These are phyloP conservation scores for Epirrhoe alternata DNA, from an alignment of 2,888 invertebrate genomes.

Conservation along the genomic window DNA sequence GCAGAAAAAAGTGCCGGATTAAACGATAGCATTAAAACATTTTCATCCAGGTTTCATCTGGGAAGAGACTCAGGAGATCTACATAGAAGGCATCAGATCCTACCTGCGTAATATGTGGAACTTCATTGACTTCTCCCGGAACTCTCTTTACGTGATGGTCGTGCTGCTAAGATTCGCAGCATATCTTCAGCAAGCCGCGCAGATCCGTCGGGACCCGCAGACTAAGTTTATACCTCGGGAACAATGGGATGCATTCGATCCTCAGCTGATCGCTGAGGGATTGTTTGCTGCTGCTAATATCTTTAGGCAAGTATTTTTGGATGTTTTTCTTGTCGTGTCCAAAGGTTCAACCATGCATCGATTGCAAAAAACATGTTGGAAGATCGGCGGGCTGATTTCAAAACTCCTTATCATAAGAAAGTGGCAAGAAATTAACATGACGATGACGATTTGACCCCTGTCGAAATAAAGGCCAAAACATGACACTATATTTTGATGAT, in stretches of 20 bases:
- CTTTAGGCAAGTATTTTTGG: constrained; percentile 89
- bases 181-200: constrained; percentile 89
- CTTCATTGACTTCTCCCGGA: constrained; percentile 97
- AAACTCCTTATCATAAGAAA: no score
- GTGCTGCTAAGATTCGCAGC: constrained; percentile 88
- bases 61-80: constrained; percentile 96
- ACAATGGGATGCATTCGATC: constrained; percentile 96
- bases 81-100: constrained; percentile 92
- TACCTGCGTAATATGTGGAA: constrained; percentile 98
- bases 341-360: no score
- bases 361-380: no score
- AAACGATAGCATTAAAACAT: no score
- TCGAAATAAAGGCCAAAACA: no score
- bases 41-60: constrained; percentile 85
- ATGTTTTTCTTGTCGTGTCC: no score
- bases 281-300: constrained; percentile 98
- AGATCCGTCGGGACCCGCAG: constrained; percentile 88
- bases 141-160: constrained; percentile 92
- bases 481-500: no score
- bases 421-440: no score
- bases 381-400: no score
- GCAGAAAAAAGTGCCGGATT: no score
- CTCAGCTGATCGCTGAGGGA: constrained; percentile 96
- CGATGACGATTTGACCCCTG: no score
- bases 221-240: constrained; percentile 92